A percentile compares a stretch with the other conserved stretches of the same genome.
Evolutionary conservation across 2,888 invertebrate species (phyloP).

Genomic region (Torymus auratus): DNA sequence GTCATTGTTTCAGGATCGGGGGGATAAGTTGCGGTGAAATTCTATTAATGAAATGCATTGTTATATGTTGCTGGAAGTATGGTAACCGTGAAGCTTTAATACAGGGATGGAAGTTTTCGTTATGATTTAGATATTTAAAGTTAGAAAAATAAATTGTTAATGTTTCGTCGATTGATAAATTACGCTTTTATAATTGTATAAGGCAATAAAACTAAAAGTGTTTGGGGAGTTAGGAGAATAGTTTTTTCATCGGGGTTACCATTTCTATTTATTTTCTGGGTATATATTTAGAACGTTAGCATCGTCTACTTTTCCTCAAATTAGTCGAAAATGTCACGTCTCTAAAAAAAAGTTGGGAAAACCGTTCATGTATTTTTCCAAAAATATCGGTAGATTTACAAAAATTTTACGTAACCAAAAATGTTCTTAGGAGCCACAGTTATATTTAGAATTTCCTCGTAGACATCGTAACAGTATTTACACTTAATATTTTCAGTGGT

Average conservation of each 20-base stretch:
- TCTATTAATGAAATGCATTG: not conserved
- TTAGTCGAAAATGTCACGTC: constrained; percentile 38
- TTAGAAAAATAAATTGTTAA: too few species aligned
- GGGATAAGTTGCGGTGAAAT: not conserved
- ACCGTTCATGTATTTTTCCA: constrained; percentile 7
- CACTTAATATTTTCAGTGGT: too few species aligned
- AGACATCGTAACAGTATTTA: too few species aligned
- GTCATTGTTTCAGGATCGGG: constrained; percentile 22
- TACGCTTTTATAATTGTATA: too few species aligned
- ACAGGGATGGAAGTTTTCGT: too few species aligned
- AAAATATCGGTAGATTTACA: constrained; percentile 19
- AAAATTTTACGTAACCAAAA: not conserved
- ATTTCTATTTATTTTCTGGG: constrained; percentile 20
- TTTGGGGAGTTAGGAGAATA: not conserved
- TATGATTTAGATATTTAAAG: too few species aligned
- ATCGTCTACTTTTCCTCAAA: constrained; percentile 27
- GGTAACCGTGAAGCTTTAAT: too few species aligned
- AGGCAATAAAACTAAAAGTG: too few species aligned
- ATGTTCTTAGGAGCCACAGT: too few species aligned
- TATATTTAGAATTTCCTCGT: too few species aligned
- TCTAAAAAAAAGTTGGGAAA: constrained; percentile 37
- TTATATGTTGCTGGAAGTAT: too few species aligned
- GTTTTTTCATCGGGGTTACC: constrained; percentile 9
- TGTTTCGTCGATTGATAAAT: too few species aligned
- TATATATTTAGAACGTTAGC: constrained; percentile 14